Evolutionary conservation across 2,888 invertebrate species (phyloP), one percentile per base, ranked within the genome.

Genomic region (Cotesia congregata): DNA sequence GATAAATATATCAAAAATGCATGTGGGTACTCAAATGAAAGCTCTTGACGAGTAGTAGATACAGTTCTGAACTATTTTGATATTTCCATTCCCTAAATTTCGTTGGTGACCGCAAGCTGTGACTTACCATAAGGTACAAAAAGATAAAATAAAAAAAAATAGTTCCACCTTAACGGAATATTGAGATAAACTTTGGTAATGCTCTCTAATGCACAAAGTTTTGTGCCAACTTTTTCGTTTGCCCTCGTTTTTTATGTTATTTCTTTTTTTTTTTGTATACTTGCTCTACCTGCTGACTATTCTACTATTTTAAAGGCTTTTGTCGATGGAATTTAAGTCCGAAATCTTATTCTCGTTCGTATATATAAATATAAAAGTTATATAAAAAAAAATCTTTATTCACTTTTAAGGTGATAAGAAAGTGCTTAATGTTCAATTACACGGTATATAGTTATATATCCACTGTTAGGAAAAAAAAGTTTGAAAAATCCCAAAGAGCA

Each of bases 231-330:
- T 62, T 17, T 17, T 17, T 15, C 30, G 30, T 30, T 30, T 30
- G n/a, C 15, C 17, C 15, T 62, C 6, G 62, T 17, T 17, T 7
- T 15, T 62, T 62, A 15, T 62, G 2, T 4, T 9, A 60, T 15
- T 62, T 3, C 62, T 62, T 50, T 50, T 50, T 50, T 50, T 50
- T 50, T 50, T 20, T 17, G 15, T 6, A 4, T 17, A n/a, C 12
- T 15, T 15, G 20, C 2, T 17, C 62, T 17, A 15, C 7, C 62
- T 15, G 20, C 15, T 17, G 2, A 20, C 6, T 17, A 12, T 15
- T 62, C n/a, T 62, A 62, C 17, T 65, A 12, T 65, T 65, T 65
- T 65, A 30, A 38, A 30, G 30, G 38, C 65, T 30, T 65, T 65
- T 65, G 38, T 65, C 65, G 6, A 30, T 20, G 65, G 12, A 65